Evolutionary conservation across 2,888 invertebrate genomes (phyloP), one percentile per base, ranked within the genome.

Genomic region (Pantelozetes paolii): DNA sequence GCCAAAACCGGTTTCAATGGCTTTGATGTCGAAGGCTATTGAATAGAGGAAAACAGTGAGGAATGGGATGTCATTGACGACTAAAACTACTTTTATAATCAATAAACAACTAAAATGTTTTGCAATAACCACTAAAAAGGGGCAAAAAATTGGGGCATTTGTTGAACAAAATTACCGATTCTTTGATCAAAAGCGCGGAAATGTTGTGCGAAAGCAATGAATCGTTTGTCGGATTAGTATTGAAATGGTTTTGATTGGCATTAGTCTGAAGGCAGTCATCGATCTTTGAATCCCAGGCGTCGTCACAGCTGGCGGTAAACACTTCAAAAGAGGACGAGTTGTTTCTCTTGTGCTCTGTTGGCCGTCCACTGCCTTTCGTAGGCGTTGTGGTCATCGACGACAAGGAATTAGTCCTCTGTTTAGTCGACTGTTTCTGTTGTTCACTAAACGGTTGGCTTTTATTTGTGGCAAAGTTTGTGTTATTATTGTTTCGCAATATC

Each of bases 261-360:
- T 40, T 42, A 23, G 50, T 36, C 48, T 36, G 48, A 36, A 72
- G 57, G 23, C 72, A 57, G 20, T 75, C 75, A n/a, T 75, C 75
- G 15, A 75, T 72, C 8, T 73, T 75, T 26, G 54, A 57, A 70
- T 75, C 73, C 75, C 75, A 75, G 30, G 75, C 75, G 54, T 75
- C 75, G n/a, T 75, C 75, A 67, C 75, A 75, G 11, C 72, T 73
- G 57, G 75, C 75, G 1, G 74, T 72, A 26, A 75, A 75, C 6
- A 54, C 28, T 50, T 75, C 75, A 36, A 75, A 75, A 73, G 72
- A 73, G 20, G 67, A 36, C 8, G 67, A 67, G 32, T 67, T 67
- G 15, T 67, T 67, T 13, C 67, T 36, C 67, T 67, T 67, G 40
- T 67, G 67, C 36, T 67, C 40, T 20, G 1, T 36, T 23, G n/a